phyloP scores from a whole-genome alignment of 1,140 invertebrate genomes.

The Antheraea mylitta region DNA sequence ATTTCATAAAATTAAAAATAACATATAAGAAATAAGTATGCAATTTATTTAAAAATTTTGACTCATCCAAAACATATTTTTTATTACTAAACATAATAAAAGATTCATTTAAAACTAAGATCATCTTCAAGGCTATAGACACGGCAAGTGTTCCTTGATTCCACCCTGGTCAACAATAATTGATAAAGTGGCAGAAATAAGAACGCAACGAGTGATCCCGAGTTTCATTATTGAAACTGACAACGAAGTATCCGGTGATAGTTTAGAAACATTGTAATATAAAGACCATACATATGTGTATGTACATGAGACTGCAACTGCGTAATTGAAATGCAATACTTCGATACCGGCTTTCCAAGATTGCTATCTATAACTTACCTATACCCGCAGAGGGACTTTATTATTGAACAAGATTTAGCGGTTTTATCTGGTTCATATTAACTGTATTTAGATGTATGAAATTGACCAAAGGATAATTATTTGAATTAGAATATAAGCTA shows the following conservation, averaged over 20 bases:
- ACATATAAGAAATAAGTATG: too few relatives aligned
- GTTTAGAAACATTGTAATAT: slow-evolving; percentile 18
- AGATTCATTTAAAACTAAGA: too few relatives aligned
- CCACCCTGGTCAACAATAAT: slow-evolving; percentile 40
- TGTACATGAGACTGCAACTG: slow-evolving; percentile 37
- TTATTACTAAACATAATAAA: too few relatives aligned
- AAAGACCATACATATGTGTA: slow-evolving; percentile 26
- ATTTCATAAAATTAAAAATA: too few relatives aligned
- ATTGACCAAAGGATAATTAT: not conserved
- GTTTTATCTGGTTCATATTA: not conserved
- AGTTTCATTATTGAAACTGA: slow-evolving; percentile 28
- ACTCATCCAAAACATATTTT: too few relatives aligned
- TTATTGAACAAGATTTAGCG: slow-evolving; percentile 1
- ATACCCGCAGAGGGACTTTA: slow-evolving; percentile 12
- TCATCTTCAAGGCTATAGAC: not conserved
- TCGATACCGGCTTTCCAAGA: slow-evolving; percentile 26
- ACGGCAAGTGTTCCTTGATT: not conserved
- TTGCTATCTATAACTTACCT: slow-evolving; percentile 32
- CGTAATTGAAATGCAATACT: slow-evolving; percentile 22
- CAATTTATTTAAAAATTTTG: too few relatives aligned
- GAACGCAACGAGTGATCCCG: slow-evolving; percentile 12
- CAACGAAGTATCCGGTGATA: slow-evolving; percentile 36
- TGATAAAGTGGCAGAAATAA: slow-evolving; percentile 52
- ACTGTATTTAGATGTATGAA: not conserved
- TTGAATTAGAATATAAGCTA: not conserved